Evolutionary conservation across 23 tunicate species (phyloP).

Genomic region (Oikopleura dioica): DNA sequence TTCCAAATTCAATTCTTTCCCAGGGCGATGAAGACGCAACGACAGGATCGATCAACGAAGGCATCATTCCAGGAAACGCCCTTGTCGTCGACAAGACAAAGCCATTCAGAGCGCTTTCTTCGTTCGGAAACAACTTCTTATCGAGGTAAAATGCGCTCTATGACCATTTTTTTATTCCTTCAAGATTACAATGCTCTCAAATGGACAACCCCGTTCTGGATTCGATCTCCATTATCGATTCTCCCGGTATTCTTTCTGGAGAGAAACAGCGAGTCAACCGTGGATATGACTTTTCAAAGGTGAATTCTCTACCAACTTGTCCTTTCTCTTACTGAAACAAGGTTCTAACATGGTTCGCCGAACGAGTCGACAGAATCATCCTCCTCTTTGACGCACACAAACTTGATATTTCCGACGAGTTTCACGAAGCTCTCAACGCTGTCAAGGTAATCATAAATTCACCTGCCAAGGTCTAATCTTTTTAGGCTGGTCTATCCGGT

Average conservation of each 20-base stretch:
- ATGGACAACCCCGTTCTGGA: conserved; percentile 67
- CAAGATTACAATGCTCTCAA: conserved; percentile 63
- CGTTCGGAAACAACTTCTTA: conserved; percentile 57
- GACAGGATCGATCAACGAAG: conserved; percentile 45
- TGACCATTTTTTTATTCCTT: conserved; percentile 16
- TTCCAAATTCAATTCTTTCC: conserved; percentile 15
- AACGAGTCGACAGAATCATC: conserved; percentile 94
- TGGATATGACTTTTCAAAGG: conserved; percentile 88
- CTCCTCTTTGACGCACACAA: conserved; percentile 95
- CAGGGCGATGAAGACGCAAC: conserved; percentile 42
- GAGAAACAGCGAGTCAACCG: conserved; percentile 88
- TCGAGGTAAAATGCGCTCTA: background rate
- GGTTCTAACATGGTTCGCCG: conserved; percentile 98
- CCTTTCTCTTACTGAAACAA: background rate
- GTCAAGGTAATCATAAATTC: conserved; percentile 23
- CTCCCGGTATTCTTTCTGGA: conserved; percentile 97
- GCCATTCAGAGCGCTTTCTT: conserved; percentile 68
- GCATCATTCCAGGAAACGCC: conserved; percentile 97
- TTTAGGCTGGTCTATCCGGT: no score
- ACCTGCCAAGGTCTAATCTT: no score
- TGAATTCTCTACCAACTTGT: background rate
- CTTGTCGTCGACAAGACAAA: conserved; percentile 71
- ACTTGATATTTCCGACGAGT: conserved; percentile 94
- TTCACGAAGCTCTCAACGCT: conserved; percentile 89
- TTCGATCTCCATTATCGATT: conserved; percentile 84